These are phyloP conservation scores for Odontophorus gujanensis DNA, from an alignment of 2,113 vertebrate genomes.

Conservation along the genomic window DNA sequence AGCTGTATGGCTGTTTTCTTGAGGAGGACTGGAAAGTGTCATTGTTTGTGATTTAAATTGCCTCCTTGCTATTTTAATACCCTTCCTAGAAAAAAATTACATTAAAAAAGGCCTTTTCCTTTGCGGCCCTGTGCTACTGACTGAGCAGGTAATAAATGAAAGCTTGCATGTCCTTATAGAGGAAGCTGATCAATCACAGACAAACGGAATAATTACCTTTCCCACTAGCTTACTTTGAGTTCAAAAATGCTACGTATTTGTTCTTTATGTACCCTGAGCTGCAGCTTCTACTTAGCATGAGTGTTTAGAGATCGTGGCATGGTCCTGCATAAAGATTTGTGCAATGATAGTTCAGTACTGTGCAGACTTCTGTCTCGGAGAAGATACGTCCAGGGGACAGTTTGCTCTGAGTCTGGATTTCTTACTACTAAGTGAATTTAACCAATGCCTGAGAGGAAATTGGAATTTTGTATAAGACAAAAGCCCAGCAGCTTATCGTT, in stretches of 20 bases:
- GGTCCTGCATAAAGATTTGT: background rate
- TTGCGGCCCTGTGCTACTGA: background rate
- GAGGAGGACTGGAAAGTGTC: background rate
- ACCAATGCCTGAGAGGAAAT: constrained; percentile 13
- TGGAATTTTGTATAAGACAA: constrained; percentile 11
- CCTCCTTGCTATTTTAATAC: background rate
- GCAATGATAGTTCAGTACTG: background rate
- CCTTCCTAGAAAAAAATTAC: background rate
- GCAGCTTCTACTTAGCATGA: constrained; percentile 1
- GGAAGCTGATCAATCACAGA: constrained; percentile 66
- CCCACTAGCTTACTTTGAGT: constrained; percentile 62
- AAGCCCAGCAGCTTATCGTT: background rate
- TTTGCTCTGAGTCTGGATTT: background rate
- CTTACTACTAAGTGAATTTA: constrained; percentile 37
- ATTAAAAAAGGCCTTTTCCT: background rate
- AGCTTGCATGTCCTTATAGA: background rate
- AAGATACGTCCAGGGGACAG: background rate
- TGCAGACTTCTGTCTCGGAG: background rate
- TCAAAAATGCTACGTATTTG: constrained; percentile 42
- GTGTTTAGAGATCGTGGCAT: constrained; percentile 49
- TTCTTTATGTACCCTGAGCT: constrained; percentile 29
- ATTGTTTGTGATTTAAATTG: background rate
- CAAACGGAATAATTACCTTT: constrained; percentile 59
- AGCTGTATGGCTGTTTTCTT: background rate
- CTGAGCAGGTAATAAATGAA: constrained; percentile 19